Evolutionary conservation across 2,113 vertebrate species (phyloP).

Genomic region (Scomber colias): DNA sequence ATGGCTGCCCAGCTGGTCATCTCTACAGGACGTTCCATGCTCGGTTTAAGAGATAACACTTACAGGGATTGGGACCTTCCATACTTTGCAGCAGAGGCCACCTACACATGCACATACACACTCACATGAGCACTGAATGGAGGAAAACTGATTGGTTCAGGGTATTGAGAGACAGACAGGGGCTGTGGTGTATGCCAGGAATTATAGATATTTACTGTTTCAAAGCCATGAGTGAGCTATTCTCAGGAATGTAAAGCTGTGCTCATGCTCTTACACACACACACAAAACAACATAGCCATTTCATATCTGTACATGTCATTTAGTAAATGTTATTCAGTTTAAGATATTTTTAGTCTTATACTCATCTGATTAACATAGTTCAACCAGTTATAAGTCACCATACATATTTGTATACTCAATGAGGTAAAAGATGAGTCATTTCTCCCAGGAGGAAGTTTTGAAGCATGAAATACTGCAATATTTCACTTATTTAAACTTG

Average conservation of each 20-base stretch:
- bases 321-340: conserved; percentile 13
- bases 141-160: conserved; percentile 15
- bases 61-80: conserved; percentile 22
- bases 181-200: conserved; percentile 16
- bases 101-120: not conserved
- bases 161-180: not conserved
- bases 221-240: conserved; percentile 6
- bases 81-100: conserved; percentile 23
- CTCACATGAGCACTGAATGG: not conserved
- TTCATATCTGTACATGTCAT: conserved; percentile 37
- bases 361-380: conserved; percentile 6
- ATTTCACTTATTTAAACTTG: conserved; percentile 16
- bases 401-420: conserved; percentile 13
- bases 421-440: not conserved
- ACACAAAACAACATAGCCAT: conserved; percentile 11
- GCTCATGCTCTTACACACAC: not conserved
- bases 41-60: conserved; percentile 60
- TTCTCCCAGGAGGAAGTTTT: not conserved
- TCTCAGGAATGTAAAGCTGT: conserved; percentile 21
- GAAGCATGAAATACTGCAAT: conserved; percentile 16
- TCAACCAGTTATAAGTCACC: conserved; percentile 28
- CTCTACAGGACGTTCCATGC: conserved; percentile 44
- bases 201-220: conserved; percentile 37
- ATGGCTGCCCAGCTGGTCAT: conserved; percentile 52
- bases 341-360: not conserved